Evolutionary conservation across 2,113 vertebrate genomes (phyloP).

Genomic region (Ursus arctos): DNA sequence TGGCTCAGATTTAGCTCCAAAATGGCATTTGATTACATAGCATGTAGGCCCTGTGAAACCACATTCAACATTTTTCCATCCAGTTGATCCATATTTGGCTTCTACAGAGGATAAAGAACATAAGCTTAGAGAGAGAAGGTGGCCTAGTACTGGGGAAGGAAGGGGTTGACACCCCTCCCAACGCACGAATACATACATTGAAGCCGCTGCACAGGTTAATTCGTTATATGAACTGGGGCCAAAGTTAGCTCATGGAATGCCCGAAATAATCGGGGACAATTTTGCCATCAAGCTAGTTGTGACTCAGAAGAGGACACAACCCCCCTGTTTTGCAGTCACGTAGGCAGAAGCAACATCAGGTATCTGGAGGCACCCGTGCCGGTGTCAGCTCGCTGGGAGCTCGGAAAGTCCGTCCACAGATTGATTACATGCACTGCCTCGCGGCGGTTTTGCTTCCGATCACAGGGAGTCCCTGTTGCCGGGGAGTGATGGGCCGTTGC

Average conservation of each 20-base stretch:
- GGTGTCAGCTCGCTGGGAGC: constrained; percentile 92
- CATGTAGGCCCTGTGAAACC: constrained; percentile 96
- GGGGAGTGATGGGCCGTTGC: constrained; percentile 97
- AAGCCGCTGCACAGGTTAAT: constrained; percentile 95
- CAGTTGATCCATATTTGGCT: constrained; percentile 92
- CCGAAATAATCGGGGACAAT: constrained; percentile 90
- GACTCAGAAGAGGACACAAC: constrained; percentile 96
- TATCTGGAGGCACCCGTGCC: constrained; percentile 92
- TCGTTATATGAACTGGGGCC: constrained; percentile 97
- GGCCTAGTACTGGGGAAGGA: constrained; percentile 97
- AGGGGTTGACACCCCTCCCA: constrained; percentile 96
- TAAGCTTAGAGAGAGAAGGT: constrained; percentile 94
- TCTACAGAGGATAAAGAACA: constrained; percentile 97
- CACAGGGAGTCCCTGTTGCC: constrained; percentile 95
- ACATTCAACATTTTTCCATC: constrained; percentile 95
- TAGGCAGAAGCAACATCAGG: constrained; percentile 93
- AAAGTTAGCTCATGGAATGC: constrained; percentile 95
- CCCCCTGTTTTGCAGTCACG: constrained; percentile 95
- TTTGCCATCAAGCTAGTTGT: constrained; percentile 85
- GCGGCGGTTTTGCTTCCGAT: constrained; percentile 96
- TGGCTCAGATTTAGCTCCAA: constrained; percentile 96
- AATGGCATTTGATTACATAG: constrained; percentile 98
- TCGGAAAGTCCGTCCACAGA: constrained; percentile 97
- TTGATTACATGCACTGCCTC: constrained; percentile 97
- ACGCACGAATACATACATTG: constrained; percentile 96